phyloP scores from a whole-genome alignment of 2,888 invertebrate species.

The Odiellus spinosus region DNA sequence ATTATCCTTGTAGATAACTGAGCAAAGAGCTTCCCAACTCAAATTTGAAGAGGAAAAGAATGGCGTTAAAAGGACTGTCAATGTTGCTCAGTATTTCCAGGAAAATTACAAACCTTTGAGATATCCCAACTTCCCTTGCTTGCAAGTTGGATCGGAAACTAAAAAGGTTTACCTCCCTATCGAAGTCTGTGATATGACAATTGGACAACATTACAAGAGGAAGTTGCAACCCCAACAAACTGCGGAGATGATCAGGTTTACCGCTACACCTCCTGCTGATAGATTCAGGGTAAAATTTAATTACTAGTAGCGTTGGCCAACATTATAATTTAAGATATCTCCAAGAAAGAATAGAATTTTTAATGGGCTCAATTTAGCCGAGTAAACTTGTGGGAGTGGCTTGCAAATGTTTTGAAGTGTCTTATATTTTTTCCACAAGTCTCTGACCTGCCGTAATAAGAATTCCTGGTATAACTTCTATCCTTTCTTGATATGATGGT shows the following conservation, averaged over 20 bases:
- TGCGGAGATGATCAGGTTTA: slow-evolving; percentile 15
- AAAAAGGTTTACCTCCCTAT: slow-evolving; percentile 13
- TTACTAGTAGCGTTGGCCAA: not conserved
- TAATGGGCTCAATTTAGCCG: too few relatives aligned
- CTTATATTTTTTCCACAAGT: too few relatives aligned
- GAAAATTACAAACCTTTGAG: slow-evolving; percentile 4
- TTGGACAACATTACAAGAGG: slow-evolving; percentile 14
- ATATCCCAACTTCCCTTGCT: slow-evolving; percentile 15
- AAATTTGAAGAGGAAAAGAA: slow-evolving; percentile 4
- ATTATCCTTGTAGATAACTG: slow-evolving; percentile 1
- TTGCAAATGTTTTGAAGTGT: too few relatives aligned
- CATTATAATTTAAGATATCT: too few relatives aligned
- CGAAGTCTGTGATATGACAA: slow-evolving; percentile 16
- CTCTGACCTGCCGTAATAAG: too few relatives aligned
- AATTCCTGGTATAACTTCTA: too few relatives aligned
- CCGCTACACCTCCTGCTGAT: slow-evolving; percentile 10
- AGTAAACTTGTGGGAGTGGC: too few relatives aligned
- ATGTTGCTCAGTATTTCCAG: slow-evolving; percentile 13
- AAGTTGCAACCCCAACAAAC: slow-evolving; percentile 13
- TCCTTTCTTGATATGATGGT: too few relatives aligned
- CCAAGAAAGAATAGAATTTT: too few relatives aligned
- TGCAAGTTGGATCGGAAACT: slow-evolving; percentile 12
- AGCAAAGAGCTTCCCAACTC: slow-evolving; percentile 7
- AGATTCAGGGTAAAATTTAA: slow-evolving; percentile 13
- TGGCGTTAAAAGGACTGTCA: not conserved